These are phyloP conservation scores for Oreotrochilus melanogaster DNA, from an alignment of 2,113 vertebrate species.

Conservation along the genomic window DNA sequence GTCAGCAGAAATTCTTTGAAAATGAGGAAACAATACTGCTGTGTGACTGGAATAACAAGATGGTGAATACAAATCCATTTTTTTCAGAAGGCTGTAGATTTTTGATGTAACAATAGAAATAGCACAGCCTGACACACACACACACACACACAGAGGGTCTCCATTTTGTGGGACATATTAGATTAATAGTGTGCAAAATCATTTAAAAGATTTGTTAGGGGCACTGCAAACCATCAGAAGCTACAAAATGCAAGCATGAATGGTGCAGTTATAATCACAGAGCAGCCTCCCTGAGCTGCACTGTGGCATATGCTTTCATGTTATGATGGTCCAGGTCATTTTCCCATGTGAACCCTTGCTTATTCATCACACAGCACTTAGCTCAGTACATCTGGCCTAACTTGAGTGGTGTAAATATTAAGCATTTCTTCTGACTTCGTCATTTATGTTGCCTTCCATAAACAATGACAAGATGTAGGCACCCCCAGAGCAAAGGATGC, in stretches of 20 bases:
- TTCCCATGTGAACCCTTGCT: background rate
- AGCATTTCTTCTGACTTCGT: background rate
- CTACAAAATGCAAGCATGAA: background rate
- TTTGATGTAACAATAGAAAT: slow-evolving; percentile 20
- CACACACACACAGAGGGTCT: background rate
- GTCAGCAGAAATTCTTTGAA: background rate
- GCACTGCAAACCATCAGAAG: background rate
- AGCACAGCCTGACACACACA: background rate
- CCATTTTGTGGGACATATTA: background rate
- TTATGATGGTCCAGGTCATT: background rate
- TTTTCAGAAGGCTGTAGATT: background rate
- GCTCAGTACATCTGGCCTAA: background rate
- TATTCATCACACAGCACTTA: background rate
- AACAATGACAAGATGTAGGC: background rate
- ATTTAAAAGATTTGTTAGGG: background rate
- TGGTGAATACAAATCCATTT: background rate
- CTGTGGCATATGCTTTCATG: background rate
- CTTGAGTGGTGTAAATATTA: background rate
- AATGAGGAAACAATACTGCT: background rate
- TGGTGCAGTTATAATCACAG: background rate
- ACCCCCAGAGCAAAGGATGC: background rate
- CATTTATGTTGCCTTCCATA: background rate
- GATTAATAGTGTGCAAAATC: background rate
- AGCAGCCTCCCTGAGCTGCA: background rate
- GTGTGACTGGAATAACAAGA: background rate